Percentiles rank a stretch among this genome's conserved stretches.
These are phyloP conservation scores for Oostethus manadensis DNA, from an alignment of 2,113 vertebrate species.

Conservation along the genomic window DNA sequence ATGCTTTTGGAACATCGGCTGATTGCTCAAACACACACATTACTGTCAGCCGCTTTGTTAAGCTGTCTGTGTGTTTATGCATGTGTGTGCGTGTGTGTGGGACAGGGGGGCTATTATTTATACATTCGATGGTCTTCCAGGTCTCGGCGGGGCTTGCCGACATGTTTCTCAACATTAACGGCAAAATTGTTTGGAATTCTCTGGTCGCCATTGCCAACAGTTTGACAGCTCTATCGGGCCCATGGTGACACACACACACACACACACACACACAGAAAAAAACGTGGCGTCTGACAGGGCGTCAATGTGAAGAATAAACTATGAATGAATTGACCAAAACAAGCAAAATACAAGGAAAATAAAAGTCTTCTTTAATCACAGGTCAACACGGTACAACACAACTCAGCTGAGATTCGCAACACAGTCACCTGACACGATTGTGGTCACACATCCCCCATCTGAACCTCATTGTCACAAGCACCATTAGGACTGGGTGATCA, in stretches of 20 bases:
- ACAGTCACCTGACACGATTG: too few relatives aligned
- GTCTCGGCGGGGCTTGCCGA: slow-evolving; percentile 54
- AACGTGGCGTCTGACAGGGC: slow-evolving; percentile 7
- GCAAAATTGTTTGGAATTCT: slow-evolving; percentile 63
- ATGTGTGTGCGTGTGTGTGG: slow-evolving; percentile 25
- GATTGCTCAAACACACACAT: slow-evolving; percentile 54
- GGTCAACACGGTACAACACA: neutral
- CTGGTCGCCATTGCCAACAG: slow-evolving; percentile 46
- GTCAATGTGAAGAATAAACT: slow-evolving; percentile 10
- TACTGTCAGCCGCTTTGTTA: slow-evolving; percentile 58
- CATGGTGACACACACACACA: slow-evolving; percentile 13
- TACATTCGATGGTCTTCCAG: slow-evolving; percentile 39
- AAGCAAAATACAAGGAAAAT: neutral
- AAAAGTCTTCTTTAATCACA: neutral
- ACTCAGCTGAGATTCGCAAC: neutral
- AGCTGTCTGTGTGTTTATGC: slow-evolving; percentile 29
- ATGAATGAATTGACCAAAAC: slow-evolving; percentile 34
- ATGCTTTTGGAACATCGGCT: slow-evolving; percentile 44
- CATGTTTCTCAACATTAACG: slow-evolving; percentile 61
- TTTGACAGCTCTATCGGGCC: slow-evolving; percentile 62
- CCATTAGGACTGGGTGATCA: too few relatives aligned
- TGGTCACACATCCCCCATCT: too few relatives aligned
- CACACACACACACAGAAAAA: slow-evolving; percentile 7
- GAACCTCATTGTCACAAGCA: too few relatives aligned
- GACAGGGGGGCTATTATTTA: slow-evolving; percentile 46